phyloP scores from a whole-genome alignment of 1,140 invertebrate genomes.

The Leptinotarsa undecemlineata region DNA sequence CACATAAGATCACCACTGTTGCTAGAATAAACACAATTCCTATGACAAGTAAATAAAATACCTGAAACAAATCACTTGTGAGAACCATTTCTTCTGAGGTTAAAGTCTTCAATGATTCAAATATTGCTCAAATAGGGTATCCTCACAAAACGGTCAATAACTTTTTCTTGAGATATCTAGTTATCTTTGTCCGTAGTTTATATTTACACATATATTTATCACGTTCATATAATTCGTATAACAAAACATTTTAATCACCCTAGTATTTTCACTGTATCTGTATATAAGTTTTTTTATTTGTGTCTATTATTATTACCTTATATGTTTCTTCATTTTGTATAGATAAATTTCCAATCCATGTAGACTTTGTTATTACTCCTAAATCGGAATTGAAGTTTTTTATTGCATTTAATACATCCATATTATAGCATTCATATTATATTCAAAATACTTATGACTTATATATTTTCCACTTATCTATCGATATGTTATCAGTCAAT shows the following conservation, averaged over 20 bases:
- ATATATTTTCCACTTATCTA: neutral
- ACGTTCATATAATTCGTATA: slow-evolving; percentile 6
- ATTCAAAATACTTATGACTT: neutral
- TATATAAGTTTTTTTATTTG: neutral
- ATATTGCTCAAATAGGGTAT: neutral
- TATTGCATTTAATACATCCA: slow-evolving; percentile 38
- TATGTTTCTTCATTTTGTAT: slow-evolving; percentile 28
- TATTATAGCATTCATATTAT: slow-evolving; percentile 49
- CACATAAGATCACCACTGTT: slow-evolving; percentile 3
- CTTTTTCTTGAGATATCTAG: slow-evolving; percentile 15
- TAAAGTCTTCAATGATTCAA: slow-evolving; percentile 21
- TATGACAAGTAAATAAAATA: slow-evolving; percentile 15
- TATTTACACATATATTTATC: neutral
- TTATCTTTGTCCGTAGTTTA: too few relatives aligned
- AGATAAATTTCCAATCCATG: slow-evolving; percentile 31
- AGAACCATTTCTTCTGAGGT: slow-evolving; percentile 22
- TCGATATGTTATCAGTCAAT: neutral
- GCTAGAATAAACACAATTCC: neutral
- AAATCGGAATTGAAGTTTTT: slow-evolving; percentile 33
- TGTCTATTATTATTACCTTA: slow-evolving; percentile 27
- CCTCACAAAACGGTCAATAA: slow-evolving; percentile 17
- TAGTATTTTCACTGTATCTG: too few relatives aligned
- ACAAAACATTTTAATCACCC: neutral
- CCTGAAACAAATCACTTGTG: slow-evolving; percentile 14
- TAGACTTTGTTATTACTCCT: slow-evolving; percentile 24